A percentile compares a stretch with the other conserved stretches of the same genome.
Evolutionary conservation across 2,888 invertebrate genomes (phyloP).

Genomic region (Chironomus tentans): DNA sequence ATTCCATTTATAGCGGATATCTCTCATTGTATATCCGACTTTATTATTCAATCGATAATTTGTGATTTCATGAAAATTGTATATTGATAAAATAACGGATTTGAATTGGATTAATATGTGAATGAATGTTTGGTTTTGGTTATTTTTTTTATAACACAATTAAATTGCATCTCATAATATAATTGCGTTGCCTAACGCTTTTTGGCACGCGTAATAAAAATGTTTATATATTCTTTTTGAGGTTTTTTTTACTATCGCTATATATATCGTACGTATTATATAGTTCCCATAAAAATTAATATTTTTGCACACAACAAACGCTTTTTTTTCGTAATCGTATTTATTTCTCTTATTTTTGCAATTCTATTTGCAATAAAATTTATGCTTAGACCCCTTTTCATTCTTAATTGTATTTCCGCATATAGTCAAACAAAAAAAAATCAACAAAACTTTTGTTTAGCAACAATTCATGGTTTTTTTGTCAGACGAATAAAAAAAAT

Average conservation of each 20-base stretch:
- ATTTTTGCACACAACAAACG: conserved; percentile 9
- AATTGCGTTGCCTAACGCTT: background rate
- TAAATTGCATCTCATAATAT: conserved; percentile 4
- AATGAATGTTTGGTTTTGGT: background rate
- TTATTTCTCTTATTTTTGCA: no score
- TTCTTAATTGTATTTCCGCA: background rate
- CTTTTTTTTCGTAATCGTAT: no score
- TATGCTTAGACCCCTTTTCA: background rate
- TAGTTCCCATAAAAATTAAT: background rate
- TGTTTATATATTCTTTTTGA: conserved; percentile 2
- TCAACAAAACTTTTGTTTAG: background rate
- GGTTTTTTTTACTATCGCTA: conserved; percentile 6
- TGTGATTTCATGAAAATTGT: conserved; percentile 16
- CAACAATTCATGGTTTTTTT: background rate
- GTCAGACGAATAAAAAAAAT: no score
- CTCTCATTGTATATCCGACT: conserved; percentile 98
- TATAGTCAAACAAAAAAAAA: background rate
- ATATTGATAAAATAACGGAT: conserved; percentile 8
- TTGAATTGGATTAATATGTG: conserved; percentile 7
- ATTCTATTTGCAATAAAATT: background rate
- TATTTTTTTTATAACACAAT: background rate
- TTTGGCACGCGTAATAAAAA: background rate
- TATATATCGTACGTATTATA: background rate
- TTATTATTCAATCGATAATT: conserved; percentile 16
- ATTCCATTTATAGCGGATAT: conserved; percentile 96